These are phyloP conservation scores for Liopterus haemorrhoidalis DNA, from an alignment of 2,888 invertebrate species.

Conservation along the genomic window DNA sequence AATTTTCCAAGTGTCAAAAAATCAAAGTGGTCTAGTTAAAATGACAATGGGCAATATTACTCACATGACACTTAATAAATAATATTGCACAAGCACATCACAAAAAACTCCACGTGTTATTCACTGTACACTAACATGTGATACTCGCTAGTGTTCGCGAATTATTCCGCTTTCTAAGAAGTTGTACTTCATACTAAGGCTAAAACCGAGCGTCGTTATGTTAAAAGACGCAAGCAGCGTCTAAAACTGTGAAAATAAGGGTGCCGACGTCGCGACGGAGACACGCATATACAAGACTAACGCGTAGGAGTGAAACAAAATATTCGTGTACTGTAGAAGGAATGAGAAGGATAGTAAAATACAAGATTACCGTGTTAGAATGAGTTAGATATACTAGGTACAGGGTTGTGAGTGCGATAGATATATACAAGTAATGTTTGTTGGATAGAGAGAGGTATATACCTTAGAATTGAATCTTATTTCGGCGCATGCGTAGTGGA, in stretches of 20 bases:
- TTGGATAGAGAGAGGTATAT: constrained; percentile 37
- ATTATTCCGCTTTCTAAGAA: constrained; percentile 12
- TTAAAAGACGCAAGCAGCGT: constrained; percentile 47
- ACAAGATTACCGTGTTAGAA: constrained; percentile 40
- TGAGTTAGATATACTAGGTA: constrained; percentile 33
- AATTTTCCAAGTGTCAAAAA: too few species aligned
- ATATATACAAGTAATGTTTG: constrained; percentile 15
- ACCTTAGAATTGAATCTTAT: constrained; percentile 47
- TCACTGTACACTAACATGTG: neutral
- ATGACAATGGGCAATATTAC: too few species aligned
- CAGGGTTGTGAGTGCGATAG: constrained; percentile 16
- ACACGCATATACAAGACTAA: constrained; percentile 40
- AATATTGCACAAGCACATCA: too few species aligned
- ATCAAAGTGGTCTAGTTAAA: too few species aligned
- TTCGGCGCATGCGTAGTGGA: constrained; percentile 40
- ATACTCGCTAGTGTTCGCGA: neutral
- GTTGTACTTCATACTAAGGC: constrained; percentile 18
- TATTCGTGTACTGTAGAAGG: constrained; percentile 39
- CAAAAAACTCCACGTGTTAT: too few species aligned
- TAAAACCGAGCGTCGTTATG: constrained; percentile 42
- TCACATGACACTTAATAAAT: too few species aligned
- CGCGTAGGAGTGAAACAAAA: constrained; percentile 37
- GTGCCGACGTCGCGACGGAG: constrained; percentile 39
- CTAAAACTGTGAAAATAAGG: constrained; percentile 47
- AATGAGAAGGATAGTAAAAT: constrained; percentile 30